These are phyloP conservation scores for Zaprionus obscuricornis DNA, from an alignment of 2,888 invertebrate species.

Conservation along the genomic window DNA sequence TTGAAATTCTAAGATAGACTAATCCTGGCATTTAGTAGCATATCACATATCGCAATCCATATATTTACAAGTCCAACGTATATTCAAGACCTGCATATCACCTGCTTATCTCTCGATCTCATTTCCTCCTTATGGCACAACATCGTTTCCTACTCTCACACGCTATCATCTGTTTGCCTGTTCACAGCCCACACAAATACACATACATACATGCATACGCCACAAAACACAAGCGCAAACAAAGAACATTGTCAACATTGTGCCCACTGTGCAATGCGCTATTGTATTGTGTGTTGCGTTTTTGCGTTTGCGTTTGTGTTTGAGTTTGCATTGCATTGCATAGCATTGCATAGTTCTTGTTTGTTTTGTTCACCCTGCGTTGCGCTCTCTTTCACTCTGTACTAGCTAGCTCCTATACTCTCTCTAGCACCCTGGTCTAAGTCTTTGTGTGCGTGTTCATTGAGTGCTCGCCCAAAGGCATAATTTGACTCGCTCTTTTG, in stretches of 20 bases:
- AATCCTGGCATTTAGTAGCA: not conserved
- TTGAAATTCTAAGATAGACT: conserved; percentile 7
- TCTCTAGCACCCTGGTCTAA: conserved; percentile 7
- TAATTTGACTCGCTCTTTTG: conserved; percentile 43
- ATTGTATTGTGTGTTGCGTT: conserved; percentile 62
- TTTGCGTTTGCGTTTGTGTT: conserved; percentile 39
- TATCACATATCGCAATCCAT: conserved; percentile 2
- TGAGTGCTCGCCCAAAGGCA: conserved; percentile 69
- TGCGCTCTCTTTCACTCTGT: conserved; percentile 1
- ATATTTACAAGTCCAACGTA: conserved; percentile 21
- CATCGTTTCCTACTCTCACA: conserved; percentile 41
- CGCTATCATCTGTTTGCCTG: conserved; percentile 24
- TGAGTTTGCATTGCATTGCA: conserved; percentile 63
- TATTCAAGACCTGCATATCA: conserved; percentile 28
- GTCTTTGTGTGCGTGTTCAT: conserved; percentile 74
- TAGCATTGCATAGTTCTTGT: conserved; percentile 71
- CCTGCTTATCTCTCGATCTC: conserved; percentile 66
- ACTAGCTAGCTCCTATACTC: conserved; percentile 1
- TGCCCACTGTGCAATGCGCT: conserved; percentile 66
- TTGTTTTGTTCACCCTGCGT: conserved; percentile 56
- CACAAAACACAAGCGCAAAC: not conserved
- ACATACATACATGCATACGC: conserved; percentile 1
- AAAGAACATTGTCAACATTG: conserved; percentile 37
- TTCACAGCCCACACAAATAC: conserved; percentile 22
- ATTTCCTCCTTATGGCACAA: conserved; percentile 54